Evolutionary conservation across 2,113 vertebrate genomes (phyloP).

Genomic region (Danio rerio): GRCz12tu NC_133191.1:39206501-39207000

Average conservation of each 20-base stretch:
- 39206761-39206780: constrained; percentile 52
- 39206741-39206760: constrained; percentile 38
- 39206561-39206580: constrained; percentile 43
- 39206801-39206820: constrained; percentile 47
- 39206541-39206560: background rate
- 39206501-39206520: background rate
- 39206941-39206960: background rate
- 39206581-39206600: constrained; percentile 49
- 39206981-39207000: background rate
- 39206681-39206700: background rate
- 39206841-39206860: constrained; percentile 20
- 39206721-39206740: constrained; percentile 38
- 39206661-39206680: constrained; percentile 48
- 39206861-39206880: constrained; percentile 65
- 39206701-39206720: background rate
- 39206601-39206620: constrained; percentile 33
- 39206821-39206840: constrained; percentile 59
- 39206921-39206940: background rate
- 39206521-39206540: constrained; percentile 28
- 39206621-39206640: constrained; percentile 39
- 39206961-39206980: background rate
- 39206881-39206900: constrained; percentile 64
- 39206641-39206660: constrained; percentile 38
- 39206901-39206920: constrained; percentile 58
- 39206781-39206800: constrained; percentile 42